Evolutionary conservation across 1,140 invertebrate genomes (phyloP).

Genomic region (Physella acuta): DNA sequence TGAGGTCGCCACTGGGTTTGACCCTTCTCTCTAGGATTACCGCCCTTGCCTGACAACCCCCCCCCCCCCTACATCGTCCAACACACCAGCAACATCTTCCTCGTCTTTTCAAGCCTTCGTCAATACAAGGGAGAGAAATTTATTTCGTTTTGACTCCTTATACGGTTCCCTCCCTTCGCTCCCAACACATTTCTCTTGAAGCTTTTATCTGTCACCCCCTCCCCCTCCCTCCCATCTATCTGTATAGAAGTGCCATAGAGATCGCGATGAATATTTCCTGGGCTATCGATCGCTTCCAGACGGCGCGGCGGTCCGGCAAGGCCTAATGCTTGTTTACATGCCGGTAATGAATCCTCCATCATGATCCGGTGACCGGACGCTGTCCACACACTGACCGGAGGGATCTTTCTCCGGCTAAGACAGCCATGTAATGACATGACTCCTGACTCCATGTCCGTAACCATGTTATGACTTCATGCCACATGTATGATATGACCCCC

Average conservation of each 20-base stretch:
- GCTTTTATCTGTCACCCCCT: neutral
- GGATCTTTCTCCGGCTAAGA: neutral
- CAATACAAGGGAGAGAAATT: too few relatives aligned
- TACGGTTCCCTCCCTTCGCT: too few relatives aligned
- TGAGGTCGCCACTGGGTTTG: conserved; percentile 17
- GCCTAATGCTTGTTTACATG: conserved; percentile 34
- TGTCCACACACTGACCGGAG: conserved; percentile 22
- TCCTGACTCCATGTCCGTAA: too few relatives aligned
- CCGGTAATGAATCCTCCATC: conserved; percentile 29
- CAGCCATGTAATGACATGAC: neutral
- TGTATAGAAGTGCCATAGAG: conserved; percentile 4
- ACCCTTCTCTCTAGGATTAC: conserved; percentile 12
- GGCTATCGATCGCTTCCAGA: neutral
- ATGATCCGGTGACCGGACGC: conserved; percentile 4
- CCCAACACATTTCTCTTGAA: too few relatives aligned
- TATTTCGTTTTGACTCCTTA: too few relatives aligned
- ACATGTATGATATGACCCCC: too few relatives aligned
- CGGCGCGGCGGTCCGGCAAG: neutral
- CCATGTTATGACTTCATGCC: too few relatives aligned
- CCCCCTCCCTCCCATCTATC: neutral
- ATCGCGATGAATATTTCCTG: conserved; percentile 16
- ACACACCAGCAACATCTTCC: neutral
- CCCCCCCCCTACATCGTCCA: neutral
- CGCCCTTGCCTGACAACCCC: neutral
- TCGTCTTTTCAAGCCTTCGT: too few relatives aligned